Evolutionary conservation across 1,140 invertebrate species (phyloP).

Genomic region (Latrodectus geometricus): DNA sequence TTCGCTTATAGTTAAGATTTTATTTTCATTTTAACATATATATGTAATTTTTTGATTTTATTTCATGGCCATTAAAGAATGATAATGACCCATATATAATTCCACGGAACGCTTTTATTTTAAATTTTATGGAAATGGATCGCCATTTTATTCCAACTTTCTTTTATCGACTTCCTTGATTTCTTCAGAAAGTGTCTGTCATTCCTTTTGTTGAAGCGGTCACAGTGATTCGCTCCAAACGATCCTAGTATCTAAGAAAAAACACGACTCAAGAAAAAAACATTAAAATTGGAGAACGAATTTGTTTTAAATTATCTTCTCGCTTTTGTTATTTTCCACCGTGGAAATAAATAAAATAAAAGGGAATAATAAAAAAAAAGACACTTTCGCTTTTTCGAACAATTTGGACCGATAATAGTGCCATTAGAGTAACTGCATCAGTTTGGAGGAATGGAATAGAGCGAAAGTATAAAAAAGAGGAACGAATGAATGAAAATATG

Average conservation of each 20-base stretch:
- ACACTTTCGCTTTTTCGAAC: constrained; percentile 12
- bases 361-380: not conserved
- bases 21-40: too few species aligned
- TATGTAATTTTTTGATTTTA: too few species aligned
- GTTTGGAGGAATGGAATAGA: not conserved
- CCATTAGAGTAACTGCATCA: constrained; percentile 7
- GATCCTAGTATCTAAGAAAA: not conserved
- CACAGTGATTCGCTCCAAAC: not conserved
- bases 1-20: too few species aligned
- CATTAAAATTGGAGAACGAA: not conserved
- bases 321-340: constrained; percentile 10
- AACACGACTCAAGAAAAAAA: not conserved
- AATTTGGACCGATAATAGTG: constrained; percentile 29
- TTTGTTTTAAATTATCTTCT: constrained; percentile 24
- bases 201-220: not conserved
- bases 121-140: not conserved
- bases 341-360: not conserved
- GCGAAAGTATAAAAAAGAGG: not conserved
- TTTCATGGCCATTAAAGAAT: too few species aligned
- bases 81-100: too few species aligned
- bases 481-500: not conserved
- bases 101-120: not conserved
- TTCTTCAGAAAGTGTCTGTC: not conserved
- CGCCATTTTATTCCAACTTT: not conserved
- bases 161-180: not conserved